phyloP scores from a whole-genome alignment of 2,888 invertebrate species.

The Eudemis profundana region DNA sequence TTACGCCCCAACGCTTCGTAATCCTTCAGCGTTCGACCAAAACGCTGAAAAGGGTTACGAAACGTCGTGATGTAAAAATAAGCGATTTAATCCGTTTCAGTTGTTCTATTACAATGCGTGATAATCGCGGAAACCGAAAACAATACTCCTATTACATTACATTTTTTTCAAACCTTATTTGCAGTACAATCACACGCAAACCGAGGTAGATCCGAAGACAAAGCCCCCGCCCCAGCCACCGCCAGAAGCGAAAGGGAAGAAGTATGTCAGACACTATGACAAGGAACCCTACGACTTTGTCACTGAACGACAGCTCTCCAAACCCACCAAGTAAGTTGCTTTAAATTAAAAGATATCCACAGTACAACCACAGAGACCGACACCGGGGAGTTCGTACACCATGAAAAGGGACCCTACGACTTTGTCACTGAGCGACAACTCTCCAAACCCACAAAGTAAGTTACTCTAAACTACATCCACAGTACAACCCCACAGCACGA shows the following conservation, averaged over 20 bases:
- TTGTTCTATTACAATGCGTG: too few species aligned
- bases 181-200: constrained; percentile 56
- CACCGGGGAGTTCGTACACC: constrained; percentile 55
- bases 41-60: too few species aligned
- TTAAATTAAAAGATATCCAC: too few species aligned
- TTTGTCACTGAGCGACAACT: constrained; percentile 61
- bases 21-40: too few species aligned
- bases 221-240: constrained; percentile 66
- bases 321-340: constrained; percentile 71
- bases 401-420: constrained; percentile 68
- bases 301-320: constrained; percentile 58
- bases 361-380: constrained; percentile 59
- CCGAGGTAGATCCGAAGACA: constrained; percentile 51
- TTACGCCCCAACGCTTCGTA: too few species aligned
- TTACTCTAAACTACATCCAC: constrained; percentile 46
- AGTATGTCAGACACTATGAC: constrained; percentile 62
- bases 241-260: constrained; percentile 51
- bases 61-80: too few species aligned
- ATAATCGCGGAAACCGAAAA: too few species aligned
- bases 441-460: constrained; percentile 70
- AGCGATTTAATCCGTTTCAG: too few species aligned
- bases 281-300: constrained; percentile 70
- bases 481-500: constrained; percentile 58
- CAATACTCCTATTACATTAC: too few species aligned
- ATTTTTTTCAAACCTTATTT: too few species aligned